Conservation (phyloP, 2,113 vertebrate genomes). For the Triplophysa rosa region DNA sequence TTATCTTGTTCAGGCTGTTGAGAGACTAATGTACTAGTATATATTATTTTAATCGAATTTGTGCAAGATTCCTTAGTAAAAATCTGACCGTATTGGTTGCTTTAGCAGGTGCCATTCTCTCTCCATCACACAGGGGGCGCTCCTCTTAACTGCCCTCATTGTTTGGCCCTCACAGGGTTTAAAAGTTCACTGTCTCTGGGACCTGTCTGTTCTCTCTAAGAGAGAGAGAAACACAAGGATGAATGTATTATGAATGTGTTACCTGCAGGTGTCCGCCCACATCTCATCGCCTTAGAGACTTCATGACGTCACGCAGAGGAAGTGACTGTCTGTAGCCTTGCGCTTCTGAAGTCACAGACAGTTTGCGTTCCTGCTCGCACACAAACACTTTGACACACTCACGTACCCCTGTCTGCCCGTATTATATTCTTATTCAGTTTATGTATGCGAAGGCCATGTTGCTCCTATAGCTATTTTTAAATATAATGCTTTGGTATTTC, state of each 20-base stretch:
- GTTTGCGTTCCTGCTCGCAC: background rate
- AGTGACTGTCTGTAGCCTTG: conserved; percentile 8
- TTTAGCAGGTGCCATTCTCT: background rate
- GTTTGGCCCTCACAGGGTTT: background rate
- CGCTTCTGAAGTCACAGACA: background rate
- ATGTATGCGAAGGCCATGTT: background rate
- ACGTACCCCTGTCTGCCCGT: background rate
- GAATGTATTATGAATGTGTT: conserved; percentile 19
- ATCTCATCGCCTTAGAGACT: background rate
- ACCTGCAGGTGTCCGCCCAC: background rate
- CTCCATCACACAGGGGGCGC: background rate
- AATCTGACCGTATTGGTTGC: too few species aligned
- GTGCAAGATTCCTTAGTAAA: too few species aligned
- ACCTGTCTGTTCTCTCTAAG: background rate
- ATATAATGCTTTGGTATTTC: background rate
- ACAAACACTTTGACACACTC: background rate
- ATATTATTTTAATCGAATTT: too few species aligned
- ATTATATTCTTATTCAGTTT: background rate
- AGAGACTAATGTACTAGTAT: too few species aligned
- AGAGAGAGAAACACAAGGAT: background rate
- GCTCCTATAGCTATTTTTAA: background rate
- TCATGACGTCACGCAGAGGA: background rate
- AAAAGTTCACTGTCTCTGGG: background rate
- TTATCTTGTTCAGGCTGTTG: too few species aligned
- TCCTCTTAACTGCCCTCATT: background rate